phyloP scores from a whole-genome alignment of 2,888 invertebrate genomes.

The Harmothoe impar region DNA sequence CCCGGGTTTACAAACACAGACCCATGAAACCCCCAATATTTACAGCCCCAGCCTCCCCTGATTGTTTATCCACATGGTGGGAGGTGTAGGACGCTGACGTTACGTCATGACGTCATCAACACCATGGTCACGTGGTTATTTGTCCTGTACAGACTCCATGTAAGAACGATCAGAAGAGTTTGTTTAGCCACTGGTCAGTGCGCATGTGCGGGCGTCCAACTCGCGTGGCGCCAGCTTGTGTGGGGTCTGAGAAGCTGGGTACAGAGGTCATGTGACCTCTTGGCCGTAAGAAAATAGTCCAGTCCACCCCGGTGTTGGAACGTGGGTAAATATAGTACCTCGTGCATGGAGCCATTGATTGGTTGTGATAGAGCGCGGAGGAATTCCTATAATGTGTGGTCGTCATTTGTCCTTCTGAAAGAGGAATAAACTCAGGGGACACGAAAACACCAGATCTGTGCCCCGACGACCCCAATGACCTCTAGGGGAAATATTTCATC shows the following conservation, averaged over 20 bases:
- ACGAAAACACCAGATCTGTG: neutral
- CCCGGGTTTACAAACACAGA: neutral
- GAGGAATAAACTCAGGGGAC: slow-evolving; percentile 9
- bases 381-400: slow-evolving; percentile 14
- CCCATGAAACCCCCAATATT: slow-evolving; percentile 31
- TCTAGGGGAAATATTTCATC: neutral
- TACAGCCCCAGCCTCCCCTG: neutral
- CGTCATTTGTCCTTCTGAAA: neutral
- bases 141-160: slow-evolving; percentile 11
- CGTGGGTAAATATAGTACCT: neutral
- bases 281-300: slow-evolving; percentile 35
- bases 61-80: slow-evolving; percentile 24
- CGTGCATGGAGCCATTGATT: neutral
- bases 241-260: neutral
- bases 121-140: slow-evolving; percentile 16
- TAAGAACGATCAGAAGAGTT: slow-evolving; percentile 13
- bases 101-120: neutral
- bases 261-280: slow-evolving; percentile 19
- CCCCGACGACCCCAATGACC: neutral
- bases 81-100: neutral
- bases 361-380: neutral
- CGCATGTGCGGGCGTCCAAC: neutral
- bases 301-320: neutral
- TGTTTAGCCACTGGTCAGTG: slow-evolving; percentile 25
- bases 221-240: neutral